Base-by-base conservation (phyloP, 2,113 vertebrate genomes). In the Dissostichus mawsoni region DNA sequence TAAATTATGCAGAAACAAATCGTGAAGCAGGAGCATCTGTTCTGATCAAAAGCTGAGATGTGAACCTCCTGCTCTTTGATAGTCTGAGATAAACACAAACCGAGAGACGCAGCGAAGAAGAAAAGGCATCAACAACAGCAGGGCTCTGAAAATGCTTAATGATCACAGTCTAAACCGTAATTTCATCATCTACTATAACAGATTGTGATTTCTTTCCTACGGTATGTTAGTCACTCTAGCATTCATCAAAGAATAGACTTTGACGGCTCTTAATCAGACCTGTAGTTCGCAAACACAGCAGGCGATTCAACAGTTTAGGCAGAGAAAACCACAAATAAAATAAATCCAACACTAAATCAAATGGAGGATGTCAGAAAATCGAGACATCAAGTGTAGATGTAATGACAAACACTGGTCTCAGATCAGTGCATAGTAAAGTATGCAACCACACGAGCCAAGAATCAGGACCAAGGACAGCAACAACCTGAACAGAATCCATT, bases 11-110 rank as follows among this genome's bases (percentile, higher is more conserved):
- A 63, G 14, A 50, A 25, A 16, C 2, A 67, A 45, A 48, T 3
- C 0, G 2, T 23, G 29, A 13, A 57, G n/a, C 17, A 61, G 33
- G 13, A 74, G 50, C 52, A 65, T 82, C 61, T 66, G 80, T 11
- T 61, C 20, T 17, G 4, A 51, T 16, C 36, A 29, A 20, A 14
- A 63, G 29, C 45, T 62, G 33, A 63, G 71, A 36, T 47, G 20
- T 63, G 53, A 69, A 55, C 3, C 59, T 18, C 20, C 50, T 20
- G 16, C 55, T 72, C 25, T 58, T 41, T 62, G n/a, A 63, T 62
- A 52, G 23, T 56, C n/a, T 69, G 62, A 76, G 44, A 85, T 29
- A 25, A 73, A 82, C 5, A 36, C 29, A 23, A 74, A 12, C 20
- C 29, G 62, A 67, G 59, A 66, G 59, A 70, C 3, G 13, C 17